Evolutionary conservation across 2,113 vertebrate species (phyloP).

Genomic region (Nothoprocta perdicaria): DNA sequence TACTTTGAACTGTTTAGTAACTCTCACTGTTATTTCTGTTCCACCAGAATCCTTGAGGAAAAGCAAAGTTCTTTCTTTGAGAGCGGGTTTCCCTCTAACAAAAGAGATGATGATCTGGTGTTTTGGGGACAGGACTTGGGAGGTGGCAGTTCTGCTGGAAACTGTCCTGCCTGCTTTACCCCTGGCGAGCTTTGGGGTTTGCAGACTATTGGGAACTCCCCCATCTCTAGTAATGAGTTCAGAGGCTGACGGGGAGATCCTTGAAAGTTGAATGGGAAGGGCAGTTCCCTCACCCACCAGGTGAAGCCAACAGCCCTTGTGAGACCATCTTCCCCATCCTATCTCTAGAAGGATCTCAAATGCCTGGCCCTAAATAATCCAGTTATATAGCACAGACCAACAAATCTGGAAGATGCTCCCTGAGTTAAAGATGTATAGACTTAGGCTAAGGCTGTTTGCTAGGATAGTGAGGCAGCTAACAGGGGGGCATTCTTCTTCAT

Average conservation of each 20-base stretch:
- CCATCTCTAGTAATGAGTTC: too few species aligned
- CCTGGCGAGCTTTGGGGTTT: too few species aligned
- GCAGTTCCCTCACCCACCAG: too few species aligned
- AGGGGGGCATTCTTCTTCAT: not conserved
- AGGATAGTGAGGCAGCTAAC: not conserved
- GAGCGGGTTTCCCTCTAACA: too few species aligned
- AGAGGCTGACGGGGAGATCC: too few species aligned
- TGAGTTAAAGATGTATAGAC: not conserved
- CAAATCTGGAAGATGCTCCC: not conserved
- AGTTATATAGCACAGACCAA: not conserved
- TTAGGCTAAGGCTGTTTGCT: not conserved
- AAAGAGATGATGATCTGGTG: too few species aligned
- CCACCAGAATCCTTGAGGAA: not conserved
- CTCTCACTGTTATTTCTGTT: not conserved
- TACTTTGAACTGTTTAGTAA: not conserved
- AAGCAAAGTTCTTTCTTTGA: not conserved
- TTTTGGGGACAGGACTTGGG: too few species aligned
- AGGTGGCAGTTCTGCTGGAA: too few species aligned
- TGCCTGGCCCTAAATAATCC: not conserved
- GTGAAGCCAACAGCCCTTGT: too few species aligned
- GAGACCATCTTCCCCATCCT: not conserved
- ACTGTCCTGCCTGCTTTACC: too few species aligned
- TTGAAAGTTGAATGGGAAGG: too few species aligned
- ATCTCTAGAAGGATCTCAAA: not conserved
- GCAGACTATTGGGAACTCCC: too few species aligned